Evolutionary conservation across 2,888 invertebrate genomes (phyloP).

Genomic region (Chelonus formosanus): DNA sequence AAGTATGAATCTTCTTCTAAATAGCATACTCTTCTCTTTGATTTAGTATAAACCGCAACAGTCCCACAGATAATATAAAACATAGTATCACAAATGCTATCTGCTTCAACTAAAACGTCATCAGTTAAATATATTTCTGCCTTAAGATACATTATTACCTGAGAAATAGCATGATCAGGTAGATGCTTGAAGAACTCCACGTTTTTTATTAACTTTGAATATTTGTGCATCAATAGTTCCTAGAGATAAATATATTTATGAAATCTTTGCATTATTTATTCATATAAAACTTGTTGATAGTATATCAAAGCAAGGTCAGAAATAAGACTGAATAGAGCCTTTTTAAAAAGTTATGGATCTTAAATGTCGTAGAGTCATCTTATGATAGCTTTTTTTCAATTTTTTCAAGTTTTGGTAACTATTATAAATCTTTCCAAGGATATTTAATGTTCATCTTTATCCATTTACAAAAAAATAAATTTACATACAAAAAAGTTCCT

Average conservation of each 20-base stretch:
- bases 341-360: no score
- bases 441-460: no score
- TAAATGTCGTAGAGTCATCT: no score
- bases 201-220: conserved; percentile 56
- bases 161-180: conserved; percentile 53
- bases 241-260: conserved; percentile 37
- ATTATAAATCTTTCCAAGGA: no score
- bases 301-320: no score
- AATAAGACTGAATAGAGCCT: no score
- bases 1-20: conserved; percentile 66
- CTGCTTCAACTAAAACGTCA: conserved; percentile 62
- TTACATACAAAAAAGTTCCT: no score
- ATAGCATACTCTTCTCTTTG: conserved; percentile 65
- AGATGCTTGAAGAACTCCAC: conserved; percentile 61
- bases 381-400: no score
- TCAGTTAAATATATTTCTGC: conserved; percentile 61
- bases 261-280: neutral
- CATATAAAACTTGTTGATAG: no score
- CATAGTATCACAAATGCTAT: conserved; percentile 57
- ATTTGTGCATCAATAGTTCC: conserved; percentile 61
- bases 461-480: no score
- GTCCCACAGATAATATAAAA: conserved; percentile 65
- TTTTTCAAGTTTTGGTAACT: no score
- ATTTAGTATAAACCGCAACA: conserved; percentile 63
- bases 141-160: conserved; percentile 54